A percentile compares a stretch with the other conserved stretches of the same genome.
Conservation (phyloP, 2,797 vertebrate species). For the Cetoscarus ocellatus region DNA sequence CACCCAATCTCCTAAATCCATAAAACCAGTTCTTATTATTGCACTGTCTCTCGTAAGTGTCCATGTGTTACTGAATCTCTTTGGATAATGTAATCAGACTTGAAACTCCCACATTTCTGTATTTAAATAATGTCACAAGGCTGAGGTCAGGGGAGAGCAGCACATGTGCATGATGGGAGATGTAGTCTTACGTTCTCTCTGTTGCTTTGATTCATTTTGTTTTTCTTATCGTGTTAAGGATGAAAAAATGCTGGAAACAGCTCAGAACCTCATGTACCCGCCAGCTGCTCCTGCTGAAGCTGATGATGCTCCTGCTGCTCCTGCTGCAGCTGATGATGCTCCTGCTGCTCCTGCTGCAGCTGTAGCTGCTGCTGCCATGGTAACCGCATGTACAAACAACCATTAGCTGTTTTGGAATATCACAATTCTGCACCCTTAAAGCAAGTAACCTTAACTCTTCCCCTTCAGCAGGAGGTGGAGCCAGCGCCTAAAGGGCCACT, state of each 20-base stretch:
- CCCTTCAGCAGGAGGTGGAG: constrained; percentile 20
- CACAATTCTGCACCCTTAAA: background rate
- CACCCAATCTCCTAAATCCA: too few species aligned
- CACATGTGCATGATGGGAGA: constrained; percentile 27
- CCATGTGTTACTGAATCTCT: too few species aligned
- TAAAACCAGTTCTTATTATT: too few species aligned
- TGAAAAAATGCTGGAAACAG: constrained; percentile 34
- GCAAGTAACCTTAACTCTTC: background rate
- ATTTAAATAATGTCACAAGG: too few species aligned
- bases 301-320: background rate
- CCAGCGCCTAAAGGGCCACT: background rate
- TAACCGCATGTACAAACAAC: constrained; percentile 24
- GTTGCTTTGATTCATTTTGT: background rate
- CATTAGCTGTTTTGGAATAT: background rate
- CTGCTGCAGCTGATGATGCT: background rate
- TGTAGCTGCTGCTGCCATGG: constrained; percentile 24
- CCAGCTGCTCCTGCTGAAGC: background rate
- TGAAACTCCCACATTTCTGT: too few species aligned
- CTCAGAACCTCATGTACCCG: constrained; percentile 62
- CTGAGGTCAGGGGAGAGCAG: background rate
- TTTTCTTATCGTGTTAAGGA: constrained; percentile 49
- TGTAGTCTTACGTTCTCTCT: background rate
- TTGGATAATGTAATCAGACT: too few species aligned
- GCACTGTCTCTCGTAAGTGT: too few species aligned
- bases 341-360: too few species aligned